Conservation (phyloP, 2,797 vertebrate species). For the Hipposideros larvatus region DNA sequence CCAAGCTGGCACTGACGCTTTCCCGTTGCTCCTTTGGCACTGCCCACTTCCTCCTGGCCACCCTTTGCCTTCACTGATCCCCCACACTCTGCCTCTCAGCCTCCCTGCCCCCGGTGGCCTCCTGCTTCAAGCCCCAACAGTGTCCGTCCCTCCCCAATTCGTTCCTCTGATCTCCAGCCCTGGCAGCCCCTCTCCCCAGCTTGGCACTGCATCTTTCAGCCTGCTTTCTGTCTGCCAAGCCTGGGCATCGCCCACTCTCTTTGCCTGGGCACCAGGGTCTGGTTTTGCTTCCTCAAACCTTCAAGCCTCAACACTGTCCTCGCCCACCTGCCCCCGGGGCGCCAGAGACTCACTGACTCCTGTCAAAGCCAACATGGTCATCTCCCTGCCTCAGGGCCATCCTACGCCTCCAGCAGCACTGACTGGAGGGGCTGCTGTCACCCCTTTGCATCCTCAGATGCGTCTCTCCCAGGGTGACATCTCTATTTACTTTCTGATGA, state of each 20-base stretch:
- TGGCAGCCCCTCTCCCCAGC: slow-evolving; percentile 79
- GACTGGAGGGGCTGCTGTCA: not conserved
- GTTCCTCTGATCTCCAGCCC: slow-evolving; percentile 79
- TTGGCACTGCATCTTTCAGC: slow-evolving; percentile 81
- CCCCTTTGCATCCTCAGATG: not conserved
- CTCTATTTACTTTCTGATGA: not conserved
- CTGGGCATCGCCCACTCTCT: slow-evolving; percentile 72
- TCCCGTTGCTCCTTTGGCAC: slow-evolving; percentile 67
- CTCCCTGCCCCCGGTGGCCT: slow-evolving; percentile 40
- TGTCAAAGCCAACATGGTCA: slow-evolving; percentile 46
- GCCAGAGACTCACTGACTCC: slow-evolving; percentile 68
- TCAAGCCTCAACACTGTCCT: slow-evolving; percentile 81
- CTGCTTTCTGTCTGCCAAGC: slow-evolving; percentile 75
- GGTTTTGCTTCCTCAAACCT: slow-evolving; percentile 69
- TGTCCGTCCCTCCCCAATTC: slow-evolving; percentile 62
- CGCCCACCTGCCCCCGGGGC: slow-evolving; percentile 57
- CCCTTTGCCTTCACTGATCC: slow-evolving; percentile 33
- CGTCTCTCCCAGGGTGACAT: not conserved
- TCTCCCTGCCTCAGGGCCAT: slow-evolving; percentile 1
- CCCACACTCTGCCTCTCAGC: not conserved
- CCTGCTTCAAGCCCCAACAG: slow-evolving; percentile 79
- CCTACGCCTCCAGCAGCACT: not conserved
- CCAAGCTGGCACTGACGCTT: slow-evolving; percentile 49
- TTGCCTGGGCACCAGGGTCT: slow-evolving; percentile 72
- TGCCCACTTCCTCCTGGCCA: slow-evolving; percentile 65